phyloP scores from a whole-genome alignment of 1,140 invertebrate genomes.

The Papilio polyxenes region DNA sequence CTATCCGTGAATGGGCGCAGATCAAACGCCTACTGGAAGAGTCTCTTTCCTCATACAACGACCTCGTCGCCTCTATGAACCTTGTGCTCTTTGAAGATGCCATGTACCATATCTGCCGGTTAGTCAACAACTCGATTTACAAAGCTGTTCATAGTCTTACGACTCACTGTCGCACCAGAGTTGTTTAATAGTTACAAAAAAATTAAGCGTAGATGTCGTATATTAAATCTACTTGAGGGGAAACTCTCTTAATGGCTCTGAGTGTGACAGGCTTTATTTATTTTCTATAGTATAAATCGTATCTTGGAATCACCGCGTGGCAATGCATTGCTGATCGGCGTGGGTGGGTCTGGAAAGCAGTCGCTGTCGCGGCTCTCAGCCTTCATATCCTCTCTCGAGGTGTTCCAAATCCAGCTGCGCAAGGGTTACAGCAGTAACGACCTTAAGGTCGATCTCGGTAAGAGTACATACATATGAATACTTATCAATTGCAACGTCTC shows the following conservation, averaged over 20 bases:
- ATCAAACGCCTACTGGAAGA: conserved; percentile 90
- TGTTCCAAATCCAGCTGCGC: conserved; percentile 94
- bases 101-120: conserved; percentile 92
- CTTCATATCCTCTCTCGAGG: conserved; percentile 93
- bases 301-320: conserved; percentile 95
- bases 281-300: conserved; percentile 86
- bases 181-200: no score
- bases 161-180: no score
- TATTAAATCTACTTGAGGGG: background rate
- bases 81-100: conserved; percentile 98
- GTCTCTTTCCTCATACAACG: conserved; percentile 92
- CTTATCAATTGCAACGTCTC: background rate
- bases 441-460: conserved; percentile 89
- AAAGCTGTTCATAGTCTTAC: background rate
- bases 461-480: conserved; percentile 6
- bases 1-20: conserved; percentile 86
- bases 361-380: conserved; percentile 92
- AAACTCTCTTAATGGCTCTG: background rate
- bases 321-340: conserved; percentile 95
- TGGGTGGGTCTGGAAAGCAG: conserved; percentile 97
- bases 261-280: conserved; percentile 34
- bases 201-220: background rate
- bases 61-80: conserved; percentile 94
- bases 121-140: conserved; percentile 30
- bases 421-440: conserved; percentile 94